Evolutionary conservation across 2,888 invertebrate species (phyloP), one percentile per base, ranked within the genome.

Genomic region (Pecten maximus): DNA sequence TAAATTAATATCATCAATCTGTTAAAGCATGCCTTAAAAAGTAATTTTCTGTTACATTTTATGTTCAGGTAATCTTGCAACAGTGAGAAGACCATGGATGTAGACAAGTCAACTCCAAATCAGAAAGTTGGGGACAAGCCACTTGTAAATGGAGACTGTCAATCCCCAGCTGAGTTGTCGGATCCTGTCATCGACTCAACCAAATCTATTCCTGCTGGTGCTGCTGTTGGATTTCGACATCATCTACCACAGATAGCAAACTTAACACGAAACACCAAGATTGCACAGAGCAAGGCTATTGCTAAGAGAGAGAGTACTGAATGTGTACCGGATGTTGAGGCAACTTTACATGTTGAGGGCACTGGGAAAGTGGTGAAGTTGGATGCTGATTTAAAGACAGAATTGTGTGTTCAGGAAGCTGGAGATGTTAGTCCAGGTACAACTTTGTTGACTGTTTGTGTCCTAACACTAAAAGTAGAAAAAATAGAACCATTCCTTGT

Each of bases 201-300:
- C 16, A 74, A 74, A 35, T 74, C 74, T 54, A 23, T 54, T 8
- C n/a, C 54, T 74, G 35, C 40, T 90, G 35, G 74, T 35, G 12
- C 93, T 40, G 74, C 91, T 19, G 91, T 93, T 88, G 95, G 95
- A 12, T 95, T 95, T 40, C 88, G 94, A 87, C 96, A 95, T 90
- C 94, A 94, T 54, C 91, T 96, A n/a, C 96, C 96, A 23, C 95
- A 95, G 89, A 94, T 95, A 28, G 94, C 96, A 4, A 93, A 93
- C 3, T 93, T 95, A 94, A 93, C 93, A 10, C 91, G 94, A 10
- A 95, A 94, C 90, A 92, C 94, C 12, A 95, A 95, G 91, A 96
- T 95, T 87, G 95, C 95, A 16, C 95, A 96, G 90, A 96, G 95
- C 92, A 96, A 96, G 91, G 92, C 94, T 0, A 94, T 94, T 40